Conservation (phyloP, 37 sponge, comb jelly and placozoan genomes). For the Tethya wilhelma region DNA sequence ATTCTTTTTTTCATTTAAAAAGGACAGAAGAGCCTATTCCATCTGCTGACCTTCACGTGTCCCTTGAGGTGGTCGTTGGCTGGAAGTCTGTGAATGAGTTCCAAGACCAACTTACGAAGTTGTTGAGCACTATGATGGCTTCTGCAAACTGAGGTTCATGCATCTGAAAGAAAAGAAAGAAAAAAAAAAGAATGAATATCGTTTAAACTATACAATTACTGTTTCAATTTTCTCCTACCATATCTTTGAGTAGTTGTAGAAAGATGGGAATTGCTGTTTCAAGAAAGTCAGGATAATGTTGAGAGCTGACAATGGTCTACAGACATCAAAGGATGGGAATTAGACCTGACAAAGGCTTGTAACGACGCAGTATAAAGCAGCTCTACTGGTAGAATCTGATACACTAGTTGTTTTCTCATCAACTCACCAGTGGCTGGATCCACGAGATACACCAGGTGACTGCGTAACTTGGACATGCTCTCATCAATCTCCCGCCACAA, state of each 20-base stretch:
- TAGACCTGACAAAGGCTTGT: no score
- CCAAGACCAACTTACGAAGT: slow-evolving; percentile 91
- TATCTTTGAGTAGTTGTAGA: slow-evolving; percentile 69
- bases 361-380: no score
- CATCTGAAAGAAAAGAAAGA: slow-evolving; percentile 4
- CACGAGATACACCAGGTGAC: neutral
- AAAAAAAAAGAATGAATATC: neutral
- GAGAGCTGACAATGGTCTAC: slow-evolving; percentile 69
- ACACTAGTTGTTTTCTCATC: no score
- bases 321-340: neutral
- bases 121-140: no score
- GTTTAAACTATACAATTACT: neutral
- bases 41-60: slow-evolving; percentile 72
- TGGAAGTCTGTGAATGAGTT: slow-evolving; percentile 93
- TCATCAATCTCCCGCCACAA: no score
- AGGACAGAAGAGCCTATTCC: no score
- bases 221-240: neutral
- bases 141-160: slow-evolving; percentile 61
- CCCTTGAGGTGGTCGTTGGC: slow-evolving; percentile 86
- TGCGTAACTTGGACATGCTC: neutral
- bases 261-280: slow-evolving; percentile 79
- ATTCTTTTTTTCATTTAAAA: slow-evolving; percentile 98
- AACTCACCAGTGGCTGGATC: neutral
- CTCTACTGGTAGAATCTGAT: no score
- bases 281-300: slow-evolving; percentile 73